Conservation (phyloP, 2,888 invertebrate species). For the Brachynemurus nebulosus region DNA sequence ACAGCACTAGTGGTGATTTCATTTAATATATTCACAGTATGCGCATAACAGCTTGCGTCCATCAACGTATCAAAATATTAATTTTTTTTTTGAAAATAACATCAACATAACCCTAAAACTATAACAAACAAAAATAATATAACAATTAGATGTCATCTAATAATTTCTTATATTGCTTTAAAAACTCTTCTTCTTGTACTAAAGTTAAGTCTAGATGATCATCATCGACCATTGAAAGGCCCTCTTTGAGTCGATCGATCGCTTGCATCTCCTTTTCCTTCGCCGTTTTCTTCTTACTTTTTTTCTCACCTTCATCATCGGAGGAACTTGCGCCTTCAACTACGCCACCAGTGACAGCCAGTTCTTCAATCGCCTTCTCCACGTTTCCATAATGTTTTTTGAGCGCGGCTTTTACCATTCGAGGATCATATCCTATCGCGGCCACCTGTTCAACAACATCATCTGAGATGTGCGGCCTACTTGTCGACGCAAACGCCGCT, state of each 20-base stretch:
- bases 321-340: slow-evolving; percentile 20
- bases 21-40: no score
- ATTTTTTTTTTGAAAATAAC: no score
- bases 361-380: slow-evolving; percentile 41
- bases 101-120: no score
- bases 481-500: slow-evolving; percentile 24
- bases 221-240: slow-evolving; percentile 43
- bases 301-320: slow-evolving; percentile 21
- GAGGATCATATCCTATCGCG: slow-evolving; percentile 42
- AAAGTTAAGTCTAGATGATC: slow-evolving; percentile 61
- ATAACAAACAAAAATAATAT: no score
- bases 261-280: slow-evolving; percentile 28
- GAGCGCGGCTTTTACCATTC: slow-evolving; percentile 40
- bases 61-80: no score
- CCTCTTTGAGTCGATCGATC: slow-evolving; percentile 42
- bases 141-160: no score
- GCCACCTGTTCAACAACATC: slow-evolving; percentile 34
- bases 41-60: no score
- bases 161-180: slow-evolving; percentile 39
- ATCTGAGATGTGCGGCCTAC: slow-evolving; percentile 29
- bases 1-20: no score
- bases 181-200: slow-evolving; percentile 51
- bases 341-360: slow-evolving; percentile 34
- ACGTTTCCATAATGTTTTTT: slow-evolving; percentile 38
- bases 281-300: background rate